A percentile compares a stretch with the other conserved stretches of the same genome.
These are phyloP conservation scores for Azorinus chamasolen DNA, from an alignment of 2,888 invertebrate species.

Conservation along the genomic window DNA sequence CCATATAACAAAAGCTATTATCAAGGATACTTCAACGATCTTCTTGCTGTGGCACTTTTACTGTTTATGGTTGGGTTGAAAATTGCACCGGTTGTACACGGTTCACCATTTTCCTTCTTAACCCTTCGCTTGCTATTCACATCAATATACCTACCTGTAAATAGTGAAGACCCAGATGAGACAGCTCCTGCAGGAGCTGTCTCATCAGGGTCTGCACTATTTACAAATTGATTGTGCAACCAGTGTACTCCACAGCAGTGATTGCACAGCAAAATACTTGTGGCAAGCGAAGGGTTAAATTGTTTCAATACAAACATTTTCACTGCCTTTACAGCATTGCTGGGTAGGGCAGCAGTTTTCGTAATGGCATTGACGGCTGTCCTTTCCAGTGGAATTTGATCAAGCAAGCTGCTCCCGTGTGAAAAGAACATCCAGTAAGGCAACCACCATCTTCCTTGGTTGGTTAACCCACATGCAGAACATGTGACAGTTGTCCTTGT, in stretches of 20 bases:
- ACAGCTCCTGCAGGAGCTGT: too few relatives aligned
- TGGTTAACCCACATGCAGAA: slow-evolving; percentile 7
- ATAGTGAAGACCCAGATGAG: too few relatives aligned
- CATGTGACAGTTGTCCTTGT: slow-evolving; percentile 13
- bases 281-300: too few relatives aligned
- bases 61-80: slow-evolving; percentile 3
- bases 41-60: slow-evolving; percentile 11
- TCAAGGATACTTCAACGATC: background rate
- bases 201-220: too few relatives aligned
- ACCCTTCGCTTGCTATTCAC: too few relatives aligned
- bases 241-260: too few relatives aligned
- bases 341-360: background rate
- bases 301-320: slow-evolving; percentile 8
- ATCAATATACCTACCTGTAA: too few relatives aligned
- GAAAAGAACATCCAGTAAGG: background rate
- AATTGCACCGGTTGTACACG: background rate
- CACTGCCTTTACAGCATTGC: background rate
- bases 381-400: slow-evolving; percentile 1
- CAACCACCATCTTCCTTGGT: slow-evolving; percentile 13
- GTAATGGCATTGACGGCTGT: background rate
- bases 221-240: too few relatives aligned
- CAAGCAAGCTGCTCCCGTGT: background rate
- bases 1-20: background rate
- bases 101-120: slow-evolving; percentile 3
- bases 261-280: too few relatives aligned